These are phyloP conservation scores for Rhea americana DNA, from an alignment of 2,113 vertebrate genomes.

Conservation along the genomic window DNA sequence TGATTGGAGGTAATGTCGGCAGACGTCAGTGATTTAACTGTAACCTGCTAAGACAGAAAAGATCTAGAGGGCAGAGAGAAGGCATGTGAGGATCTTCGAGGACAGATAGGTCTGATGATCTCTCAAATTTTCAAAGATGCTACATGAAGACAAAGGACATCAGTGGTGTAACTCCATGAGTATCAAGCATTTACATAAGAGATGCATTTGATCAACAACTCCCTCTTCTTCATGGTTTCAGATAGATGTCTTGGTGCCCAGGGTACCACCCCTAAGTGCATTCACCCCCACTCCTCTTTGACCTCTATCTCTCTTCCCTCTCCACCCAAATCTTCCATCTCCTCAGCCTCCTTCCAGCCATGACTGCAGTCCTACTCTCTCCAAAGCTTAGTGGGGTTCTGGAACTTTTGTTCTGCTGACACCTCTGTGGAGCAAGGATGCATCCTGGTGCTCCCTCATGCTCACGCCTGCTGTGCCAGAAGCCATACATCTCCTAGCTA, in stretches of 20 bases:
- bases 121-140: not conserved
- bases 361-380: not conserved
- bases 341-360: not conserved
- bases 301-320: not conserved
- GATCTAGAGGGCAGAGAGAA: not conserved
- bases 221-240: not conserved
- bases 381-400: not conserved
- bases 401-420: not conserved
- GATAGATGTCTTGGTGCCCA: not conserved
- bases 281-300: not conserved
- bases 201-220: fast-evolving
- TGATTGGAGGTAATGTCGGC: not conserved
- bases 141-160: not conserved
- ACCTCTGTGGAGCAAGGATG: not conserved
- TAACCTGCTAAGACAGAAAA: not conserved
- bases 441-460: not conserved
- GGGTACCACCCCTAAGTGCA: fast-evolving
- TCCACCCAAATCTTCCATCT: not conserved
- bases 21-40: not conserved
- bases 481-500: fast-evolving
- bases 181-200: not conserved
- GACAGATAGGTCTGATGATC: not conserved
- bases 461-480: not conserved
- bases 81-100: not conserved
- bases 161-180: not conserved